Conservation (phyloP, 2,797 vertebrate genomes). For the Gymnocypris eckloni region DNA sequence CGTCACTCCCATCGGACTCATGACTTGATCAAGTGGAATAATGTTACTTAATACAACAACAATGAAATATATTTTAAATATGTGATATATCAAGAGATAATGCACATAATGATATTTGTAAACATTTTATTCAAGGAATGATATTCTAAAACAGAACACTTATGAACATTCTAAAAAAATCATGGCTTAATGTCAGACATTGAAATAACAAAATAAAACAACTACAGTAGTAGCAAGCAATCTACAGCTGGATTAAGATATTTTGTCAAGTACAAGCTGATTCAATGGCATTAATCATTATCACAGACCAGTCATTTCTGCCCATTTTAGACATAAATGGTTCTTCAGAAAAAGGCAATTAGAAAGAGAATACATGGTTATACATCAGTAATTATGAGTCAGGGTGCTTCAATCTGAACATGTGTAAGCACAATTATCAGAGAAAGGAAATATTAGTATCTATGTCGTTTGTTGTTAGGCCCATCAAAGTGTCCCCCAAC, state of each 20-base stretch:
- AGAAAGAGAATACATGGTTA: slow-evolving; percentile 12
- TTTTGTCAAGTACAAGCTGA: background rate
- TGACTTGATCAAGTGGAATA: background rate
- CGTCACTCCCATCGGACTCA: background rate
- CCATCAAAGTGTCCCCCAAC: slow-evolving; percentile 61
- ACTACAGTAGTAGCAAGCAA: background rate
- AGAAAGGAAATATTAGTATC: slow-evolving; percentile 52
- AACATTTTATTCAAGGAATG: slow-evolving; percentile 53
- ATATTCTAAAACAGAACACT: slow-evolving; percentile 42
- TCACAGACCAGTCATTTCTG: background rate
- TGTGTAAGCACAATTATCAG: slow-evolving; percentile 22
- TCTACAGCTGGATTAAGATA: background rate
- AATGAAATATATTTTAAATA: background rate
- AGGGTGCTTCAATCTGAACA: slow-evolving; percentile 21
- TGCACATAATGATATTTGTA: slow-evolving; percentile 34
- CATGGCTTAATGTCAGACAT: background rate
- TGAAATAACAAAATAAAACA: background rate
- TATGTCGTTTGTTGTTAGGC: slow-evolving; percentile 60
- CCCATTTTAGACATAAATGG: background rate
- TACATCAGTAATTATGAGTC: slow-evolving; percentile 23
- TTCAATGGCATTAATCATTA: background rate
- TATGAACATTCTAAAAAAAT: slow-evolving; percentile 30
- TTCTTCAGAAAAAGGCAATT: background rate
- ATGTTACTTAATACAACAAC: background rate
- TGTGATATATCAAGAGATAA: slow-evolving; percentile 12